Evolutionary conservation across 2,797 vertebrate genomes (phyloP).

Genomic region (Psittacula derbiana): DNA sequence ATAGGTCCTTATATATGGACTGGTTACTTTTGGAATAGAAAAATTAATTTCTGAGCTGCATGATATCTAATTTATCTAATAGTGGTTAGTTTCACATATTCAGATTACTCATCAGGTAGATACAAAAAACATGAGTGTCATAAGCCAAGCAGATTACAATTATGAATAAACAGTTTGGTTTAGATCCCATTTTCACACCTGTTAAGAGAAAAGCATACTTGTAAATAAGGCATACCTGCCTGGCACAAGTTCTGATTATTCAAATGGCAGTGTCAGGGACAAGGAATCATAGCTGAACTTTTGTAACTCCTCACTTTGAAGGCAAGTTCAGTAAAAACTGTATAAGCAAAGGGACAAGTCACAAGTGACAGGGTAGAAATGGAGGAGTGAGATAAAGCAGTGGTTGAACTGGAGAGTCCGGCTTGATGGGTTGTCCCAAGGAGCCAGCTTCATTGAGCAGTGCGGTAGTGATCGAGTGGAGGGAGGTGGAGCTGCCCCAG

Average conservation of each 20-base stretch:
- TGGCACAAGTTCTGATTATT: background rate
- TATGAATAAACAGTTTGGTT: background rate
- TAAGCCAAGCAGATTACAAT: background rate
- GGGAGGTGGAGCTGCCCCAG: background rate
- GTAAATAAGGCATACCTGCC: background rate
- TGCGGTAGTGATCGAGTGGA: background rate
- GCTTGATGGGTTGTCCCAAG: background rate
- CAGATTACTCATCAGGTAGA: background rate
- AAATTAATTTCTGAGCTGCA: background rate
- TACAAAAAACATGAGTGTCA: background rate
- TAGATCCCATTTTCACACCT: background rate
- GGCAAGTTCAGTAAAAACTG: background rate
- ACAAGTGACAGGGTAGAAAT: background rate
- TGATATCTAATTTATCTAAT: background rate
- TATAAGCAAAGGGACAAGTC: background rate
- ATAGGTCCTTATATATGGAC: background rate
- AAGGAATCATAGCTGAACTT: background rate
- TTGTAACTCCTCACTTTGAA: background rate
- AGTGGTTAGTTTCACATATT: background rate
- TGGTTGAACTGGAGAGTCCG: background rate
- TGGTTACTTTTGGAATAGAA: background rate
- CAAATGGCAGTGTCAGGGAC: accelerated
- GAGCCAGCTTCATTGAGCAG: background rate
- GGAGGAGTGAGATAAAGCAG: background rate
- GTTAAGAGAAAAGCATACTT: background rate